Evolutionary conservation across 2,888 invertebrate genomes (phyloP).

Genomic region (Alviniconcha strummeri): DNA sequence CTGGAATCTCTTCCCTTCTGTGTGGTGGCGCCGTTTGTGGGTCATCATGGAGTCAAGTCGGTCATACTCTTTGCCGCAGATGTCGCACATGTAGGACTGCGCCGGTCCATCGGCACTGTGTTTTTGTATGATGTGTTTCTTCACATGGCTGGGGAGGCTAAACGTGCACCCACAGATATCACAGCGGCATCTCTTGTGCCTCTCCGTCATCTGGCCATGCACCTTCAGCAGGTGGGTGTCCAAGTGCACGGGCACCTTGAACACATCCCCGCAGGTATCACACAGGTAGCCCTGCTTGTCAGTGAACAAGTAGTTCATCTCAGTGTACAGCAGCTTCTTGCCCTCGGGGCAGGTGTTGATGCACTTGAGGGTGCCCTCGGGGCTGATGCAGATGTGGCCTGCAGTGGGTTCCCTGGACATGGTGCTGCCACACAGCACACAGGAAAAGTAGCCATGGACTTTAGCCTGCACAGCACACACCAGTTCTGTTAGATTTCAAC

Average conservation of each 20-base stretch:
- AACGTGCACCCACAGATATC: background rate
- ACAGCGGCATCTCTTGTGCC: conserved; percentile 1
- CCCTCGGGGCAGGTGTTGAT: background rate
- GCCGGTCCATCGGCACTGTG: background rate
- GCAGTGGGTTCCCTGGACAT: conserved; percentile 1
- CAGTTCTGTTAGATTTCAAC: too few species aligned
- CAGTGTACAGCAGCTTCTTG: conserved; percentile 2
- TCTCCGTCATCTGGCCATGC: conserved; percentile 5
- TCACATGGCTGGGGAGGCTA: conserved; percentile 2
- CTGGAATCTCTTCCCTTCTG: conserved; percentile 13
- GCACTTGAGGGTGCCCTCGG: background rate
- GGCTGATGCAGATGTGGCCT: background rate
- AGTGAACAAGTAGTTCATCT: conserved; percentile 15
- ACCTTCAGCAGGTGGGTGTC: conserved; percentile 21
- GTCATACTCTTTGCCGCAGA: conserved; percentile 5
- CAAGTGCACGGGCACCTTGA: conserved; percentile 15
- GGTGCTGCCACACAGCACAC: background rate
- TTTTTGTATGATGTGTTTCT: background rate
- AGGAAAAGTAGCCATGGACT: background rate
- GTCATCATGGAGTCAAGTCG: background rate
- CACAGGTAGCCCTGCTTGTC: conserved; percentile 19
- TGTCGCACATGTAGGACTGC: conserved; percentile 10
- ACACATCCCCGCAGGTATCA: conserved; percentile 16
- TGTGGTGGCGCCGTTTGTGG: conserved; percentile 20
- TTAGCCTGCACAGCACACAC: background rate